Percentiles rank a stretch among this genome's conserved stretches.
Evolutionary conservation across 2,797 vertebrate species (phyloP).

Genomic region (Anas flavirostris): DNA sequence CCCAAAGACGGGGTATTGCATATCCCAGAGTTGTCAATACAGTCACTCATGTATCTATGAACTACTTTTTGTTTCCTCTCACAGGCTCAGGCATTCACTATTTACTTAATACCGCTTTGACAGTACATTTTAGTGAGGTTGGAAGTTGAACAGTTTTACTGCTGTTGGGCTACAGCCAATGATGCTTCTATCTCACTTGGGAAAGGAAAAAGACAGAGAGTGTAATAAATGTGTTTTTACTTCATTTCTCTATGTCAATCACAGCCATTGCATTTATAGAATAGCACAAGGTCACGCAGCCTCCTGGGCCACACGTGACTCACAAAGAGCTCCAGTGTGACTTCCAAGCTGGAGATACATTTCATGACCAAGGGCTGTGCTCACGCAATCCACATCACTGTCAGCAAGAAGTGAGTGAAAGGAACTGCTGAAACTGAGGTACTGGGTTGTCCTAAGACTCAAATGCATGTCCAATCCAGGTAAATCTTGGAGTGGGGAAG

Average conservation of each 20-base stretch:
- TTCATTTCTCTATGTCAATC: slow-evolving; percentile 46
- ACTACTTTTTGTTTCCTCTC: slow-evolving; percentile 58
- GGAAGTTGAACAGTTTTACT: slow-evolving; percentile 52
- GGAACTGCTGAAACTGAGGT: neutral
- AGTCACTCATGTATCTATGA: slow-evolving; percentile 56
- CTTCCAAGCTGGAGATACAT: neutral
- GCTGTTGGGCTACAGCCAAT: slow-evolving; percentile 43
- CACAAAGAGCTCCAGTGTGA: slow-evolving; percentile 37
- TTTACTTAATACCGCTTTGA: slow-evolving; percentile 61
- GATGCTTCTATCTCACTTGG: slow-evolving; percentile 19
- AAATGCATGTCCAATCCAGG: neutral
- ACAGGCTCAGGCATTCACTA: slow-evolving; percentile 60
- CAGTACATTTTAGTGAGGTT: slow-evolving; percentile 50
- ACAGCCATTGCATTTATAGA: slow-evolving; percentile 40
- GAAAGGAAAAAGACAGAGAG: slow-evolving; percentile 15
- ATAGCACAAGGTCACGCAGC: slow-evolving; percentile 11
- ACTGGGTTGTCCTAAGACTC: neutral
- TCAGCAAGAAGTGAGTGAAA: neutral
- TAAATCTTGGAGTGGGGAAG: neutral
- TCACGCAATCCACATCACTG: neutral
- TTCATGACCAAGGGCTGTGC: neutral
- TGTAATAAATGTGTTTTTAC: slow-evolving; percentile 46
- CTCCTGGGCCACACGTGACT: slow-evolving; percentile 34
- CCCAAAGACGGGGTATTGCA: neutral
- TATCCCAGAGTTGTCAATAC: slow-evolving; percentile 44